Conservation (phyloP, 2,113 vertebrate species). For the Promerops cafer region DNA sequence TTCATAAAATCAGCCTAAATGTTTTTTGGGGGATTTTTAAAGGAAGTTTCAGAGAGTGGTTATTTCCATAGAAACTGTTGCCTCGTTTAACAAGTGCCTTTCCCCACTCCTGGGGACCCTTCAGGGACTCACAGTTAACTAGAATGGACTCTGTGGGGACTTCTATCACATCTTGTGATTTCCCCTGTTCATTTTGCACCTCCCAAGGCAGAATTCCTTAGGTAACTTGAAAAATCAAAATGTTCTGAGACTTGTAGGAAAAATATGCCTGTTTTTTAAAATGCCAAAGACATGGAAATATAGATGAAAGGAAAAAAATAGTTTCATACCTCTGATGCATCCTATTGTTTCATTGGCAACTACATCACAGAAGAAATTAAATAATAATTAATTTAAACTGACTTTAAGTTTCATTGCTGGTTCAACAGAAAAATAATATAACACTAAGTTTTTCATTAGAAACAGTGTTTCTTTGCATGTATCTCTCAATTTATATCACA, state of each 20-base stretch:
- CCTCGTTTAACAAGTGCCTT: not conserved
- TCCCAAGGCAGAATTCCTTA: not conserved
- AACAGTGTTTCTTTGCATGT: not conserved
- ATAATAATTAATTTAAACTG: not conserved
- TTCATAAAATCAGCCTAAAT: not conserved
- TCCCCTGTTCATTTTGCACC: not conserved
- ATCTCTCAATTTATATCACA: not conserved
- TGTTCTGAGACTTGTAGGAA: not conserved
- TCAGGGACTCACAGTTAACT: not conserved
- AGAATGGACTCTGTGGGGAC: not conserved
- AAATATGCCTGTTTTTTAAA: not conserved
- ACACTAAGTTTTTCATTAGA: not conserved
- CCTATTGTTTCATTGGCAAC: not conserved
- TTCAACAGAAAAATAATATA: not conserved
- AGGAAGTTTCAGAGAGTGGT: not conserved
- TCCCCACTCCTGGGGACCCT: not conserved
- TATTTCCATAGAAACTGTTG: not conserved
- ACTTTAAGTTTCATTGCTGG: not conserved
- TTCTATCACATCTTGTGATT: not conserved
- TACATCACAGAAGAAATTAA: not conserved
- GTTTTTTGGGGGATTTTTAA: accelerated
- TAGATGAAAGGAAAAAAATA: not conserved
- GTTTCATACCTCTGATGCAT: not conserved
- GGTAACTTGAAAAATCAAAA: not conserved
- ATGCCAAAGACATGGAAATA: not conserved